Evolutionary conservation across 1,140 invertebrate genomes (phyloP).

Genomic region (Tribolium castaneum): DNA sequence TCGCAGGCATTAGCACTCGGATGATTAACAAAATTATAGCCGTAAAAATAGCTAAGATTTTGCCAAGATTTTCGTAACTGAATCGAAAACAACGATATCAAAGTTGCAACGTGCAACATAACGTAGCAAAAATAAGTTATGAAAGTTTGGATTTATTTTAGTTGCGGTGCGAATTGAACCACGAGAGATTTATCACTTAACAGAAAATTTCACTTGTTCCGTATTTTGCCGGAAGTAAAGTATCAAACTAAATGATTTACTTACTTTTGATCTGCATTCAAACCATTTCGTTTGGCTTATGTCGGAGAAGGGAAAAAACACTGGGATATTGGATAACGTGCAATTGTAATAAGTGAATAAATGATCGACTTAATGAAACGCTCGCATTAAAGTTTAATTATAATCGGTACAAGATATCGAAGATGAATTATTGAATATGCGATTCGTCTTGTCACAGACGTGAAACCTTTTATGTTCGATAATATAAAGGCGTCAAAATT

Average conservation of each 20-base stretch:
- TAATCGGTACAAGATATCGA: neutral
- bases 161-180: neutral
- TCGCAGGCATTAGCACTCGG: slow-evolving; percentile 6
- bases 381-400: neutral
- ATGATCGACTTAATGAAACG: neutral
- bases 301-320: neutral
- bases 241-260: neutral
- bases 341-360: neutral
- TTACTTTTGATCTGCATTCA: neutral
- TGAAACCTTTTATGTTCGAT: neutral
- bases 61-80: neutral
- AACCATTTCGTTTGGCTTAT: neutral
- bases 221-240: neutral
- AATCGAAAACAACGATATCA: neutral
- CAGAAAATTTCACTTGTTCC: neutral
- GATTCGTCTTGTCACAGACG: neutral
- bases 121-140: neutral
- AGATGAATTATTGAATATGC: neutral
- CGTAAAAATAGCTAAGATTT: neutral
- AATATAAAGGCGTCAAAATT: neutral
- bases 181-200: neutral
- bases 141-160: neutral
- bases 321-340: neutral
- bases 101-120: neutral
- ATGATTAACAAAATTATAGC: neutral